Base-by-base conservation (phyloP, 2,888 invertebrate species). In the Seira ritae region DNA sequence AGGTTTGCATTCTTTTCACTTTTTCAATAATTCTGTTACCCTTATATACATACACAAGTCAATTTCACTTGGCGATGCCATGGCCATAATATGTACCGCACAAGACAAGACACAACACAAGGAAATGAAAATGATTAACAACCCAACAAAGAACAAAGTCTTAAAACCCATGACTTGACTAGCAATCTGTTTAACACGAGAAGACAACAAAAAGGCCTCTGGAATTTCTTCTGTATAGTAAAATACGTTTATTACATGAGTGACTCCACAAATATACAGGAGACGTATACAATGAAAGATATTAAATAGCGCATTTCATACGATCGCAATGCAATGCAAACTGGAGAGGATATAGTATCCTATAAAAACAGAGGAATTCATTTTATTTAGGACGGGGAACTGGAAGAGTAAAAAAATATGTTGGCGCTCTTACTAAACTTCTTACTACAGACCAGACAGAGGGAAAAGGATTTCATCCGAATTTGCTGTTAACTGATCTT, bases 71-170 rank as follows among this genome's bases (percentile, higher is more conserved):
- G 8, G 3, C 17, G 55, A 17, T 55, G 55, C 55, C n/a, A n/a
- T n/a, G 31, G 31, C 31, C 31, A n/a, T n/a, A n/a, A n/a, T n/a
- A n/a, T n/a, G 10, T 62, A 4, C 62, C 62, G 2, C 62, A 62
- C 62, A 31, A 31, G 3, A 31, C 31, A 31, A 31, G 31, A 31
- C 8, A 8, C 31, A 8, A 31, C 8, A 8, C 31, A 55, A 2
- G 1, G 55, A n/a, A 62, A 62, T n/a, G n/a, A 73, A 73, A 17
- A 73, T 73, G 73, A 73, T 73, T 73, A 73, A 73, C 62, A 65
- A 37, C 22, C 73, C 19, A 65, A 42, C 65, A 19, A 62, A 73
- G 73, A 65, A 42, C 65, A 19, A 62, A 73, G 73, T 73, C 71
- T 60, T 60, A 42, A 73, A 31, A 62, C 10, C 62, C 62, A 1